Evolutionary conservation across 2,888 invertebrate species (phyloP).

Genomic region (Leptinotarsa juncta): DNA sequence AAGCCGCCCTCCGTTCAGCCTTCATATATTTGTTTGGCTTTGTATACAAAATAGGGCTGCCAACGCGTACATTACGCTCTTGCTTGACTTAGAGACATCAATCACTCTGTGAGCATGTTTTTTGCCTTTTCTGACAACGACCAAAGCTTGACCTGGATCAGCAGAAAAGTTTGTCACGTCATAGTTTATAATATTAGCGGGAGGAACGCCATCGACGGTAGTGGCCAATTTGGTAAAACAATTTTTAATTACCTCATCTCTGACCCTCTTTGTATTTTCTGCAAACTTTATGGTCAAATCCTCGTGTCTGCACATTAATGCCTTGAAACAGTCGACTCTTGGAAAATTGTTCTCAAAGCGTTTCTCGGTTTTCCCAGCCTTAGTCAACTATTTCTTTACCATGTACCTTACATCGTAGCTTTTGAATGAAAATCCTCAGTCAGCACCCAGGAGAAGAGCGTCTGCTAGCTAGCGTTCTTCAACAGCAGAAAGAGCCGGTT

Average conservation of each 20-base stretch:
- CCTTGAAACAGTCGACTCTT: slow-evolving; percentile 39
- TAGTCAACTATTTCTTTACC: slow-evolving; percentile 26
- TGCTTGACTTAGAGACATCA: slow-evolving; percentile 42
- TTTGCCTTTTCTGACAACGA: slow-evolving; percentile 33
- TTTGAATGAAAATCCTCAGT: slow-evolving; percentile 22
- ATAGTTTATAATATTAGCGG: slow-evolving; percentile 52
- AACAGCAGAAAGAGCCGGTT: slow-evolving; percentile 33
- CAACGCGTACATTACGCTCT: slow-evolving; percentile 54
- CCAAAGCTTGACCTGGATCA: slow-evolving; percentile 49
- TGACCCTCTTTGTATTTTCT: slow-evolving; percentile 32
- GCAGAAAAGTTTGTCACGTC: slow-evolving; percentile 57
- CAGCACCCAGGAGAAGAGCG: slow-evolving; percentile 26
- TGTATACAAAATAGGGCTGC: slow-evolving; percentile 54
- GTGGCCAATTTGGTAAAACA: slow-evolving; percentile 46
- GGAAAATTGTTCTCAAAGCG: slow-evolving; percentile 32
- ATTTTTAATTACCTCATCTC: too few relatives aligned
- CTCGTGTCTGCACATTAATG: slow-evolving; percentile 35
- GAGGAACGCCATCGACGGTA: slow-evolving; percentile 31
- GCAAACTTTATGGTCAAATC: slow-evolving; percentile 24
- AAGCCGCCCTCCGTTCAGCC: slow-evolving; percentile 36
- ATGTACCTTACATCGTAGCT: slow-evolving; percentile 30
- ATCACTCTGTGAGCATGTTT: slow-evolving; percentile 41
- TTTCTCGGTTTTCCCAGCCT: slow-evolving; percentile 31
- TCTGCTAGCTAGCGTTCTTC: slow-evolving; percentile 28
- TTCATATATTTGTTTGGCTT: slow-evolving; percentile 47